phyloP scores from a whole-genome alignment of 2,797 vertebrate genomes.

The Cephalopachus bancanus region DNA sequence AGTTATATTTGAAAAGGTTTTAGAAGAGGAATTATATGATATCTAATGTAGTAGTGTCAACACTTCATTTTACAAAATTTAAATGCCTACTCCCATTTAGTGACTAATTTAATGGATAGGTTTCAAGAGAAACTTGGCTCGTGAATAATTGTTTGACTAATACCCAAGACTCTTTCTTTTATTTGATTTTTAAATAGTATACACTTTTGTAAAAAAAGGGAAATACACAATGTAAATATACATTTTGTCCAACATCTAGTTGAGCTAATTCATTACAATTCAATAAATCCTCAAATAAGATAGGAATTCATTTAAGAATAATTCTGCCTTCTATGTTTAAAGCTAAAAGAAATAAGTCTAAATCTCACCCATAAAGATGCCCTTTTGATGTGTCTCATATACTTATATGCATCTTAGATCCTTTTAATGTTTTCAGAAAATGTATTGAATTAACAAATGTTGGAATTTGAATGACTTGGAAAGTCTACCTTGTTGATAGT shows the following conservation, averaged over 20 bases:
- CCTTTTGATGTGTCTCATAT: slow-evolving; percentile 40
- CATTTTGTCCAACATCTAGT: slow-evolving; percentile 67
- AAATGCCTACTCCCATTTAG: slow-evolving; percentile 11
- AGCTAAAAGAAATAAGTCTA: slow-evolving; percentile 66
- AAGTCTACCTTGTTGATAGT: slow-evolving; percentile 42
- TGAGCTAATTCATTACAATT: slow-evolving; percentile 74
- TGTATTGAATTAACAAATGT: not conserved
- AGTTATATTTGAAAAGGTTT: not conserved
- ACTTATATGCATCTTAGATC: slow-evolving; percentile 11
- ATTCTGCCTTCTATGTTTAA: slow-evolving; percentile 68
- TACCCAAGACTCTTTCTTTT: slow-evolving; percentile 20
- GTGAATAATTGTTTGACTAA: slow-evolving; percentile 46
- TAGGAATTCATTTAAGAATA: slow-evolving; percentile 77
- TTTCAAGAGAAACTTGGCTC: slow-evolving; percentile 38
- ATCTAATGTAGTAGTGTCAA: slow-evolving; percentile 3
- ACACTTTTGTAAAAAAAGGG: slow-evolving; percentile 66
- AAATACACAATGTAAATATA: slow-evolving; percentile 65
- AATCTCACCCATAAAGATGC: slow-evolving; percentile 23
- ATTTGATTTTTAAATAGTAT: slow-evolving; percentile 56
- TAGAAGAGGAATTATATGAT: not conserved
- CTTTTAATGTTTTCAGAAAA: slow-evolving; percentile 49
- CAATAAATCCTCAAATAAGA: slow-evolving; percentile 73
- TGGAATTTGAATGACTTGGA: slow-evolving; percentile 39
- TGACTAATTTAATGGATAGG: slow-evolving; percentile 27
- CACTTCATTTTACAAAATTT: slow-evolving; percentile 60